A percentile compares a stretch with the other conserved stretches of the same genome.
phyloP scores from a whole-genome alignment of 2,888 invertebrate species.

The Coenonympha arcania region DNA sequence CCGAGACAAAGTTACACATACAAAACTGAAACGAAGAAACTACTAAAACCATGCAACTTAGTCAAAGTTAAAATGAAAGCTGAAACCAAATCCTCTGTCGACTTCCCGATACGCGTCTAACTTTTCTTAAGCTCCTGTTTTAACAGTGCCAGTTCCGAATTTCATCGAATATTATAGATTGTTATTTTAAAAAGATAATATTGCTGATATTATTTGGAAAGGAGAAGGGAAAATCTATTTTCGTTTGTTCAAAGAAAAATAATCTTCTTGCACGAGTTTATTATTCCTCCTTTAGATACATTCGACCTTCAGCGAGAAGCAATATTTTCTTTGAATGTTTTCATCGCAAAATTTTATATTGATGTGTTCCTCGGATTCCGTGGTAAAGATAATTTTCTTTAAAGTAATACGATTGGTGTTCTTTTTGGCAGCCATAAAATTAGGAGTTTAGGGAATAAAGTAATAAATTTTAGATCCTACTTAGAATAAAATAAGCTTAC shows the following conservation, averaged over 20 bases:
- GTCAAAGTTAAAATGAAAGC: constrained; percentile 23
- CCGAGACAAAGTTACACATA: constrained; percentile 13
- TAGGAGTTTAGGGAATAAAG: too few species aligned
- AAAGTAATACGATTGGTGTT: too few species aligned
- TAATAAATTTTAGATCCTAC: neutral
- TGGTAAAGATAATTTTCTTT: too few species aligned
- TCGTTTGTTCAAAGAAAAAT: neutral
- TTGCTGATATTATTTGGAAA: neutral
- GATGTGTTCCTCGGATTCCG: too few species aligned
- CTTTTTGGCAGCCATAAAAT: too few species aligned
- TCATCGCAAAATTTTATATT: too few species aligned
- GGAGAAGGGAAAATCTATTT: neutral
- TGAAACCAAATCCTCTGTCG: constrained; percentile 14
- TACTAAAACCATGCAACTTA: constrained; percentile 19
- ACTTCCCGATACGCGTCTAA: constrained; percentile 18
- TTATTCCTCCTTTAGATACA: too few species aligned
- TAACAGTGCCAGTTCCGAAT: constrained; percentile 11
- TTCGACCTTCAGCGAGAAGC: too few species aligned
- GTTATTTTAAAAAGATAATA: neutral
- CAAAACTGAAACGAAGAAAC: constrained; percentile 16
- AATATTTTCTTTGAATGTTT: too few species aligned
- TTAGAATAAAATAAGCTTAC: neutral
- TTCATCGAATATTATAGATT: neutral
- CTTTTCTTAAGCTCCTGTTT: constrained; percentile 19
- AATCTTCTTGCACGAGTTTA: neutral